Conservation (phyloP, 2,797 vertebrate species). For the Miopithecus talapoin region DNA sequence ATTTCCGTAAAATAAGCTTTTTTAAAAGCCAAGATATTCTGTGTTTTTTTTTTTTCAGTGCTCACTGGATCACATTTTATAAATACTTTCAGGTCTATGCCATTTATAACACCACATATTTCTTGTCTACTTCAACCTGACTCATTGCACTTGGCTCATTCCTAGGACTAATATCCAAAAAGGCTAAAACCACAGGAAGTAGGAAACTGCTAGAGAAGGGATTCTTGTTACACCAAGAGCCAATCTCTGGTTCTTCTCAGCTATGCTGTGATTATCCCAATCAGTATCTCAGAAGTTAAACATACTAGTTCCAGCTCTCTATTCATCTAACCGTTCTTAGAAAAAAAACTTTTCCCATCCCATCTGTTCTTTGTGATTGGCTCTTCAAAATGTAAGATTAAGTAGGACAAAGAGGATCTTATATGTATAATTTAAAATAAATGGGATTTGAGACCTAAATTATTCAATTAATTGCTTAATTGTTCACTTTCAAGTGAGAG, state of each 20-base stretch:
- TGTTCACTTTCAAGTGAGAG: not conserved
- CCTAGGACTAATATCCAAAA: constrained; percentile 30
- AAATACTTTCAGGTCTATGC: constrained; percentile 19
- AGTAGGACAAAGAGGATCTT: not conserved
- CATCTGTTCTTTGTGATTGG: not conserved
- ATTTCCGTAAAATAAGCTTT: constrained; percentile 73
- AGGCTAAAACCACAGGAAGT: not conserved
- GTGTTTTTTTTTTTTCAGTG: not conserved
- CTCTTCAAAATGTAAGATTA: not conserved
- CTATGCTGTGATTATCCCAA: constrained; percentile 65
- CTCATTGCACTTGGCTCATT: constrained; percentile 40
- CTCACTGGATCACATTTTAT: constrained; percentile 43
- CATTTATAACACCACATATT: not conserved
- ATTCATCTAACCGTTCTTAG: not conserved
- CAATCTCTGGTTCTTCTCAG: constrained; percentile 27
- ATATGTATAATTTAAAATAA: not conserved
- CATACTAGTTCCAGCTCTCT: not conserved
- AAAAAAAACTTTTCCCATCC: not conserved
- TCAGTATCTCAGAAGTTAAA: constrained; percentile 71
- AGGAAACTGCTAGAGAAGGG: constrained; percentile 63
- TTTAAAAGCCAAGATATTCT: constrained; percentile 65
- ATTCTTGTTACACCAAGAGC: not conserved
- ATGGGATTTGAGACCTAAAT: not conserved
- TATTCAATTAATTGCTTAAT: constrained; percentile 23
- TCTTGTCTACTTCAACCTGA: constrained; percentile 23